phyloP scores from a whole-genome alignment of 2,888 invertebrate genomes.

The Macrosoma leucophasiata region DNA sequence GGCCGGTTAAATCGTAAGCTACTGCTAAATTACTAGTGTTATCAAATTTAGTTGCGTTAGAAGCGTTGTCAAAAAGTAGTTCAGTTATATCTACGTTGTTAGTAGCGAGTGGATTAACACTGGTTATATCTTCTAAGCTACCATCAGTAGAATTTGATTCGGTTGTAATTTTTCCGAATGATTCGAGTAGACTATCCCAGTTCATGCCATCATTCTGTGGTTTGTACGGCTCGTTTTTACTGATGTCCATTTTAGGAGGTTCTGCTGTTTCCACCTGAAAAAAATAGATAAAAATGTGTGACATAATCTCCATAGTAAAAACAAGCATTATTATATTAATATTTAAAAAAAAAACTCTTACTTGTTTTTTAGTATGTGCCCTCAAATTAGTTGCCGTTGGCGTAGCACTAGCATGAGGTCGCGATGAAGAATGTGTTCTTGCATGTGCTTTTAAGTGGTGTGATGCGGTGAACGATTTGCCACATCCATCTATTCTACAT shows the following conservation, averaged over 20 bases:
- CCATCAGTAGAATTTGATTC: slow-evolving; percentile 62
- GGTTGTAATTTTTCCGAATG: slow-evolving; percentile 62
- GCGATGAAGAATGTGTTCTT: slow-evolving; percentile 87
- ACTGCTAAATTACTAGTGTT: slow-evolving; percentile 37
- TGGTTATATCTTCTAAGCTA: slow-evolving; percentile 53
- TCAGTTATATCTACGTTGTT: slow-evolving; percentile 58
- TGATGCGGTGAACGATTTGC: slow-evolving; percentile 94
- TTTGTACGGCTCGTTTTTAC: slow-evolving; percentile 33
- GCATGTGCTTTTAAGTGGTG: slow-evolving; percentile 95
- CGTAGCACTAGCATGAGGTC: slow-evolving; percentile 84
- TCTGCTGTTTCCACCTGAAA: slow-evolving; percentile 47
- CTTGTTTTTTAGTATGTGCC: slow-evolving; percentile 85
- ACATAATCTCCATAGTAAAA: no score
- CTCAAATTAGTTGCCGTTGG: slow-evolving; percentile 87
- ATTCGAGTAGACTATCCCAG: slow-evolving; percentile 65
- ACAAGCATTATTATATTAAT: neutral
- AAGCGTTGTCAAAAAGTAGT: slow-evolving; percentile 52
- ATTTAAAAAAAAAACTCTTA: slow-evolving; percentile 13
- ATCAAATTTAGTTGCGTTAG: slow-evolving; percentile 40
- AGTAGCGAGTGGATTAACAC: slow-evolving; percentile 36
- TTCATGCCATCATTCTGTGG: slow-evolving; percentile 46
- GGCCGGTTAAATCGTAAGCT: slow-evolving; percentile 53
- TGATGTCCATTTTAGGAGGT: slow-evolving; percentile 30
- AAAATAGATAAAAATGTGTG: no score
- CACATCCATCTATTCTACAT: slow-evolving; percentile 88